Conservation (phyloP, 2,113 vertebrate species). For the Mus musculus region DNA sequence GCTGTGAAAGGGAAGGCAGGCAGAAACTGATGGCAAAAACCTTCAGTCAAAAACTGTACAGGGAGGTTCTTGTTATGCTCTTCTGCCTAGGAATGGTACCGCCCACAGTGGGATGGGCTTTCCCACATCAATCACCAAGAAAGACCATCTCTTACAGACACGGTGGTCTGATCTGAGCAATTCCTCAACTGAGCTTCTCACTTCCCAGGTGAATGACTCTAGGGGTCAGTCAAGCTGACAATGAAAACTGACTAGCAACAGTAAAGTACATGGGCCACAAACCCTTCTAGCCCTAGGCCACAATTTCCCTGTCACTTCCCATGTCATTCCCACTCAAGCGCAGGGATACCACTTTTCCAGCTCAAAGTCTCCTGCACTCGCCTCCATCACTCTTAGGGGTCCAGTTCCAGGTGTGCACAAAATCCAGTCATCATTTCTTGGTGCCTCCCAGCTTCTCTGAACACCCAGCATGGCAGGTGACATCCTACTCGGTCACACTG, state of each 20-base stretch:
- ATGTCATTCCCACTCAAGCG: rapidly evolving
- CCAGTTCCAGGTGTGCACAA: rapidly evolving
- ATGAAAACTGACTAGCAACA: neutral
- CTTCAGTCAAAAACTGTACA: neutral
- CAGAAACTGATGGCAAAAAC: neutral
- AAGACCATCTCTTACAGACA: neutral
- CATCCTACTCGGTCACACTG: too few relatives aligned
- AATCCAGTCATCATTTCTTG: neutral
- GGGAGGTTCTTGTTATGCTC: too few relatives aligned
- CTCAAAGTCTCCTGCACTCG: neutral
- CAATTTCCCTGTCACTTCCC: rapidly evolving
- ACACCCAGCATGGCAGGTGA: neutral
- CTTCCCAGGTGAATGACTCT: too few relatives aligned
- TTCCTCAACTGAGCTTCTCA: neutral
- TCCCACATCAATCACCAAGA: neutral
- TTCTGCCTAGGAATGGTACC: neutral
- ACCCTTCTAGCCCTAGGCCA: too few relatives aligned
- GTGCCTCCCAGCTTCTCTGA: too few relatives aligned
- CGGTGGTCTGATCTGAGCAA: neutral
- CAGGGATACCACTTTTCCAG: rapidly evolving
- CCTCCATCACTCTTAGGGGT: rapidly evolving
- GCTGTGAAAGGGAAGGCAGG: neutral
- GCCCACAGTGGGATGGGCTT: neutral
- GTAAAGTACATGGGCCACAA: neutral
- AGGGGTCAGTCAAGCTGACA: too few relatives aligned